Percentiles rank a stretch among this genome's conserved stretches.
phyloP scores from a whole-genome alignment of 2,888 invertebrate species.

The Idaea biselata region DNA sequence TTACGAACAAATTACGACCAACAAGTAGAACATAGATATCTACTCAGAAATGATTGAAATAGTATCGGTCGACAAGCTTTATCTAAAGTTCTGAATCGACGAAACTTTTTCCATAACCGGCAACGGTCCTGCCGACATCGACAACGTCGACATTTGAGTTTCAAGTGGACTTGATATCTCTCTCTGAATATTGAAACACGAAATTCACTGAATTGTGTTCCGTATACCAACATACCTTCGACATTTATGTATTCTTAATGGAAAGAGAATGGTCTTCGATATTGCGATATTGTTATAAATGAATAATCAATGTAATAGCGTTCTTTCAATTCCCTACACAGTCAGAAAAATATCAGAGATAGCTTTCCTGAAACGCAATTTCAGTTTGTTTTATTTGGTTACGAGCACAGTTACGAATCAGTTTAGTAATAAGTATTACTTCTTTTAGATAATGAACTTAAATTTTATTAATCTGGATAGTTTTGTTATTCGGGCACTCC shows the following conservation, averaged over 20 bases:
- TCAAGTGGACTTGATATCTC: slow-evolving; percentile 44
- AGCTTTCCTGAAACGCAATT: neutral
- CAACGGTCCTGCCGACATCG: slow-evolving; percentile 27
- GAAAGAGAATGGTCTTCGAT: slow-evolving; percentile 14
- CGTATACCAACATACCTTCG: slow-evolving; percentile 20
- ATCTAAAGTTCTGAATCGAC: slow-evolving; percentile 38
- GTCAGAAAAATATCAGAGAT: neutral
- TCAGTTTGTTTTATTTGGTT: no score
- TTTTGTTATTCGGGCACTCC: neutral
- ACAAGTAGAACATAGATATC: neutral
- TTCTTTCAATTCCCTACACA: neutral
- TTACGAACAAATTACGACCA: neutral
- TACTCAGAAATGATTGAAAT: slow-evolving; percentile 6
- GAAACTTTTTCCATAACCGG: slow-evolving; percentile 54
- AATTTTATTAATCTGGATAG: neutral
- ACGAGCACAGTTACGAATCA: no score
- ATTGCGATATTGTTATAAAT: neutral
- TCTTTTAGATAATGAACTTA: neutral
- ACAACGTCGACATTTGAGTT: slow-evolving; percentile 36
- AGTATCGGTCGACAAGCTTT: slow-evolving; percentile 31
- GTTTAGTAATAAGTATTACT: no score
- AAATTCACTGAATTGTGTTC: slow-evolving; percentile 27
- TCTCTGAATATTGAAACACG: slow-evolving; percentile 42
- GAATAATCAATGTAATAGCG: neutral
- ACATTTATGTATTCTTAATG: slow-evolving; percentile 16